Conservation (phyloP, 1,140 invertebrate species). For the Trichogramma pretiosum region DNA sequence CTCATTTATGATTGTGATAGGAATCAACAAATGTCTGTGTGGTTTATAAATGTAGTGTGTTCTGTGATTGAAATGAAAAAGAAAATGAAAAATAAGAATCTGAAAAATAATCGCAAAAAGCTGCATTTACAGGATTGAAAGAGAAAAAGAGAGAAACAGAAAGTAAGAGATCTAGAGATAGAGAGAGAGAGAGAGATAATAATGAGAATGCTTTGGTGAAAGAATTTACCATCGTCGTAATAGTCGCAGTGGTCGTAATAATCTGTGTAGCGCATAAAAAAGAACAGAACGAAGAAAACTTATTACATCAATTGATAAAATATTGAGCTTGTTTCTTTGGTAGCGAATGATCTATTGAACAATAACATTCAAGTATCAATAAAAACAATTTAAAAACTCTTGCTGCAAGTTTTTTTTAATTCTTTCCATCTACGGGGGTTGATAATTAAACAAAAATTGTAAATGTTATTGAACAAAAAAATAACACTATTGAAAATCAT, state of each 20-base stretch:
- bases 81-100: not conserved
- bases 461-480: no score
- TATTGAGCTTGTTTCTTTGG: constrained; percentile 32
- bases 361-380: constrained; percentile 29
- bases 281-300: constrained; percentile 42
- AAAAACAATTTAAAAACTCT: constrained; percentile 9
- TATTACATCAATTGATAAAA: constrained; percentile 42
- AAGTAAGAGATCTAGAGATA: constrained; percentile 21
- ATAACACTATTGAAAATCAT: no score
- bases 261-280: constrained; percentile 45
- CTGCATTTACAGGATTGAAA: constrained; percentile 24
- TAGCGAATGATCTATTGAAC: constrained; percentile 17
- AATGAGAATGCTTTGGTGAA: constrained; percentile 28
- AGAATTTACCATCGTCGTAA: constrained; percentile 47
- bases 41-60: not conserved
- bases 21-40: not conserved
- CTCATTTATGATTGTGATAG: no score
- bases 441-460: no score
- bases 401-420: constrained; percentile 14
- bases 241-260: constrained; percentile 48
- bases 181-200: constrained; percentile 1
- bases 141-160: no score
- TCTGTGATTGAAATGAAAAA: not conserved
- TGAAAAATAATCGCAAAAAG: constrained; percentile 23
- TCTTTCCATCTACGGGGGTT: not conserved